Evolutionary conservation across 2,797 vertebrate species (phyloP), one percentile per base, ranked within the genome.

Genomic region (Chromis chromis): DNA sequence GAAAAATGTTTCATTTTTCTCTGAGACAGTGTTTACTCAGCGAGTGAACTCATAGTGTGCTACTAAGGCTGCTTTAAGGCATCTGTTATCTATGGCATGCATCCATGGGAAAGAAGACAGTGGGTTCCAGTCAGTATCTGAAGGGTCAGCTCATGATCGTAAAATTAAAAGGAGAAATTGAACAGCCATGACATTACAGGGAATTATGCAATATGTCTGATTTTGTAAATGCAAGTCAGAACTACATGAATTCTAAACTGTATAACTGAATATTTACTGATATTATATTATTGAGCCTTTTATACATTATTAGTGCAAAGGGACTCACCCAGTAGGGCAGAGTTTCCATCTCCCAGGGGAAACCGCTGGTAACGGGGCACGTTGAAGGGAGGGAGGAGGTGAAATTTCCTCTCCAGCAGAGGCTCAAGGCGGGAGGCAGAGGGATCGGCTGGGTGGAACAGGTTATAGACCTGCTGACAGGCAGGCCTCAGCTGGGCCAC

Each of bases 401-500:
- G 97, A 91, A 99, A 98, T 69, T 95, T 95, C 82, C 95, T 95
- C 88, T 98, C 96, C 91, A 99, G 87, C 39, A 99, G 95, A 6
- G 98, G 98, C 80, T 99, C 98, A 0, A 99, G 94, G 54, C 98
- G 97, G 12, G 97, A 99, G 54, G 98, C 97, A 0, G 97, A 99
- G 0, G 98, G 98, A 89, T 99, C 98, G 14, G 98, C 97, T 0
- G 98, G 97, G 79, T 99, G 98, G 94, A 99, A 99, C 76, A 99
- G 94, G 93, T 99, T 99, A 82, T 99, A 99, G 58, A 99, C 96
- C 92, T 99, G 98, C 89, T 98, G 97, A 89, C 98, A 99, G 66
- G 97, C 97, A 0, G 98, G 98, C 39, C 96, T 95, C 76, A 95
- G 90, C 89, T 94, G 93, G 60, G 92, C 89, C 89, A 95, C 95